Evolutionary conservation across 1,140 invertebrate species (phyloP), one percentile per base, ranked within the genome.

Genomic region (Brachionus calyciflorus): DNA sequence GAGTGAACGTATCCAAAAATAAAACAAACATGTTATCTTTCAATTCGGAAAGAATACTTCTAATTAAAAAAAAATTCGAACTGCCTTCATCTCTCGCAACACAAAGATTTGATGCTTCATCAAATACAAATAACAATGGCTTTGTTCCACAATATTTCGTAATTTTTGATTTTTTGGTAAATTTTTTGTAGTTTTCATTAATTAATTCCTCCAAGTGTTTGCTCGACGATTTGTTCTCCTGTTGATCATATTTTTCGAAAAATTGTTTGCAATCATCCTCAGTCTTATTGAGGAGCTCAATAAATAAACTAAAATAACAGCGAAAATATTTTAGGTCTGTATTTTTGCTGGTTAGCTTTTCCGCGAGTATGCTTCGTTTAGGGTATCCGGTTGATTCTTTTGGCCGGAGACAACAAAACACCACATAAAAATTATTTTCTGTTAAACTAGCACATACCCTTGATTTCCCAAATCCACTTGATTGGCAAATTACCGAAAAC

Each of bases 401-500:
- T 10, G 41, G 17, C 19, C 14, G 19, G 14, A 69, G 46, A 49
- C 65, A 69, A 17, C 65, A 69, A 17, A 44, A 69, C 0, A 46
- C 65, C 24, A 69, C 65, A 12, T 2, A 60, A 46, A 41, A 69
- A 10, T 41, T 21, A 2, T 69, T 41, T 37, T 69, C 40, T 14
- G 26, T 17, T 9, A 69, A 30, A n/a, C 40, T 26, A 14, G 26
- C 19, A 69, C 41, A 37, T 41, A 28, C 55, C 33, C 55, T 60
- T 60, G 55, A 60, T 60, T 60, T 60, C 0, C 55, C 55, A 14
- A 60, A 60, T 60, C 55, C 55, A 33, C 55, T 60, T 4, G 55
- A 60, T 60, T 60, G 55, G 33, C 12, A 60, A 30, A 60, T n/a
- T 30, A 33, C 33, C 17, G 55, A 1, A 6, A 30, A 60, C 33